These are phyloP conservation scores for Tragelaphus oryx DNA, from an alignment of 2,797 vertebrate species.

Conservation along the genomic window DNA sequence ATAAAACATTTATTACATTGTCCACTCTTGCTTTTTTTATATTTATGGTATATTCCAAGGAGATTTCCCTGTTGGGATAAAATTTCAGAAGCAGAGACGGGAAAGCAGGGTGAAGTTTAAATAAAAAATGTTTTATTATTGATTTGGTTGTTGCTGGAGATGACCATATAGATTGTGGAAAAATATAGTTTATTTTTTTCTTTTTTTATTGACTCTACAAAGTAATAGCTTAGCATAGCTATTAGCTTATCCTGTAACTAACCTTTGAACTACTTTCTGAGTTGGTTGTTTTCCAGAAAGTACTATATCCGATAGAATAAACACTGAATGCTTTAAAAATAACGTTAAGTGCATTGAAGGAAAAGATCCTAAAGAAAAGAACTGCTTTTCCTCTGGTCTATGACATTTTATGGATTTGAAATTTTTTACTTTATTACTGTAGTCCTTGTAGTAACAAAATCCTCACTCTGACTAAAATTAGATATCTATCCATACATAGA, in stretches of 20 bases:
- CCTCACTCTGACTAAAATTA: not conserved
- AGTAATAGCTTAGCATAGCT: slow-evolving; percentile 62
- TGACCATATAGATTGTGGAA: slow-evolving; percentile 59
- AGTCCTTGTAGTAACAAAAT: not conserved
- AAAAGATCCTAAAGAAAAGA: not conserved
- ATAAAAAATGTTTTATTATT: slow-evolving; percentile 65
- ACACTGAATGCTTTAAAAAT: slow-evolving; percentile 53
- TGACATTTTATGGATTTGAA: slow-evolving; percentile 22
- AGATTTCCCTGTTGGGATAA: slow-evolving; percentile 62
- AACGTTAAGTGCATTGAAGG: slow-evolving; percentile 10
- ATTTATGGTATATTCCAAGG: slow-evolving; percentile 58
- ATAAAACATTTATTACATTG: slow-evolving; percentile 69
- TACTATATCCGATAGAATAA: slow-evolving; percentile 34
- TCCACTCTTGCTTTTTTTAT: slow-evolving; percentile 51
- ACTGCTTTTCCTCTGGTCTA: not conserved
- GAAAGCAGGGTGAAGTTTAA: slow-evolving; percentile 53
- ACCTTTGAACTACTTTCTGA: slow-evolving; percentile 66
- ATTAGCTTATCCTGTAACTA: slow-evolving; percentile 68
- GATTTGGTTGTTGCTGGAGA: slow-evolving; percentile 57
- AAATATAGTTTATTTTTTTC: slow-evolving; percentile 58
- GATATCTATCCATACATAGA: not conserved
- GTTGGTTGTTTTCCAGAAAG: slow-evolving; percentile 57
- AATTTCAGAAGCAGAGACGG: slow-evolving; percentile 61
- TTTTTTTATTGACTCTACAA: slow-evolving; percentile 57
- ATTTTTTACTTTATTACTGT: slow-evolving; percentile 5